These are phyloP conservation scores for Pithys albifrons DNA, from an alignment of 2,113 vertebrate genomes.

Conservation along the genomic window DNA sequence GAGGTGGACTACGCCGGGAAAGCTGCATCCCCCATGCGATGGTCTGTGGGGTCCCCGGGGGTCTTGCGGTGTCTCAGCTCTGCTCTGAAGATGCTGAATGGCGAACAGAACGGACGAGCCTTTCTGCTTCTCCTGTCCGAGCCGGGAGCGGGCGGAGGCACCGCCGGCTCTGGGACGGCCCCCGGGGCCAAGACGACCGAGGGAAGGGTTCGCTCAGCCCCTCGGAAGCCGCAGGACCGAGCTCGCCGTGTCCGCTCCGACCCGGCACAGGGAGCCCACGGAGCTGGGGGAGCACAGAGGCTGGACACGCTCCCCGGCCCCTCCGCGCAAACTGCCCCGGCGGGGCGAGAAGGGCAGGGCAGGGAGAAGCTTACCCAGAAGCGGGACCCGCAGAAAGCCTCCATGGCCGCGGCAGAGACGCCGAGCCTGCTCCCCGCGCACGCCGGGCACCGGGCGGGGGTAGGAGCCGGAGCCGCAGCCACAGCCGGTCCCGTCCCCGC, in stretches of 20 bases:
- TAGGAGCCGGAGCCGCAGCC: too few species aligned
- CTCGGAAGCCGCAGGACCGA: neutral
- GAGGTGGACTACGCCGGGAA: rapidly evolving
- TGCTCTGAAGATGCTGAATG: neutral
- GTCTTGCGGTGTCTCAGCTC: rapidly evolving
- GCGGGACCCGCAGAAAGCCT: slow-evolving; percentile 52
- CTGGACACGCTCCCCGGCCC: neutral
- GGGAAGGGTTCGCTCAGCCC: neutral
- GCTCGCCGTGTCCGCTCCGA: neutral
- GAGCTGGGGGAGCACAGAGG: neutral
- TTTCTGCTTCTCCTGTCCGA: neutral
- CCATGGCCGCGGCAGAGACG: neutral
- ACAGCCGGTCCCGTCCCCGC: neutral
- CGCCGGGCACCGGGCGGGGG: neutral
- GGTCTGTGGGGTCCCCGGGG: neutral
- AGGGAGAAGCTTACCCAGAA: slow-evolving; percentile 54
- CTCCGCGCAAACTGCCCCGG: neutral
- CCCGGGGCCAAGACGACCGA: neutral
- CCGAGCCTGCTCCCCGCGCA: neutral
- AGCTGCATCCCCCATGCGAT: neutral
- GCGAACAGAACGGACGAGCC: neutral
- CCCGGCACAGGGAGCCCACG: too few species aligned
- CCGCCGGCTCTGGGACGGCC: neutral
- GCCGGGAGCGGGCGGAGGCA: neutral
- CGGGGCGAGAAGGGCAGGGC: neutral